Conservation (phyloP, 2,888 invertebrate species). For the Leptogaster cylindrica region DNA sequence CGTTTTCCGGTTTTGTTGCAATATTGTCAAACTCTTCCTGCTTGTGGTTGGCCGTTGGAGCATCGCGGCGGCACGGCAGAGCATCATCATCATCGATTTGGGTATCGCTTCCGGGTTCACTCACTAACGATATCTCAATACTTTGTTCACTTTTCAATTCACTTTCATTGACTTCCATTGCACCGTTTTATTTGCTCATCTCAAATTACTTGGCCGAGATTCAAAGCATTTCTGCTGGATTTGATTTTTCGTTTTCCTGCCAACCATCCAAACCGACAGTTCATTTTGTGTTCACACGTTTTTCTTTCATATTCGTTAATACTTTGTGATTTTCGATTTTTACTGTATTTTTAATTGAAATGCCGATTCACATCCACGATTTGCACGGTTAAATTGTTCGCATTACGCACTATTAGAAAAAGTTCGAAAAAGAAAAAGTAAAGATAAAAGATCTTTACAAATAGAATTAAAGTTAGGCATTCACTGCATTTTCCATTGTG, state of each 20-base stretch:
- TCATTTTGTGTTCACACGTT: too few relatives aligned
- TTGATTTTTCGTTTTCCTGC: too few relatives aligned
- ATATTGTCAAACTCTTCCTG: background rate
- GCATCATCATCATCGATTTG: too few relatives aligned
- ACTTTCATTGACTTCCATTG: constrained; percentile 7
- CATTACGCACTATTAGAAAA: too few relatives aligned
- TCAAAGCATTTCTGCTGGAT: too few relatives aligned
- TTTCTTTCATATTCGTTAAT: too few relatives aligned
- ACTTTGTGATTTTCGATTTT: too few relatives aligned
- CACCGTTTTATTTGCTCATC: background rate
- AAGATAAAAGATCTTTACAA: background rate
- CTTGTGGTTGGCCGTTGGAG: background rate
- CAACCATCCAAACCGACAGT: too few relatives aligned
- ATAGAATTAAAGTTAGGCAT: constrained; percentile 52
- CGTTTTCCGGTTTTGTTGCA: background rate
- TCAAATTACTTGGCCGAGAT: background rate
- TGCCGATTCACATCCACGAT: too few relatives aligned
- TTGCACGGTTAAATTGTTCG: too few relatives aligned
- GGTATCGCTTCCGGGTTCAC: constrained; percentile 34
- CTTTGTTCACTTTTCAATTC: background rate
- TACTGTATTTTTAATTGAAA: too few relatives aligned
- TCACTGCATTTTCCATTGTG: constrained; percentile 58
- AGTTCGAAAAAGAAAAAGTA: too few relatives aligned
- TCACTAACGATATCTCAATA: background rate
- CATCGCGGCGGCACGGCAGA: background rate